Base-by-base conservation (phyloP, 2,797 vertebrate species). In the Gobio occitaniae region DNA sequence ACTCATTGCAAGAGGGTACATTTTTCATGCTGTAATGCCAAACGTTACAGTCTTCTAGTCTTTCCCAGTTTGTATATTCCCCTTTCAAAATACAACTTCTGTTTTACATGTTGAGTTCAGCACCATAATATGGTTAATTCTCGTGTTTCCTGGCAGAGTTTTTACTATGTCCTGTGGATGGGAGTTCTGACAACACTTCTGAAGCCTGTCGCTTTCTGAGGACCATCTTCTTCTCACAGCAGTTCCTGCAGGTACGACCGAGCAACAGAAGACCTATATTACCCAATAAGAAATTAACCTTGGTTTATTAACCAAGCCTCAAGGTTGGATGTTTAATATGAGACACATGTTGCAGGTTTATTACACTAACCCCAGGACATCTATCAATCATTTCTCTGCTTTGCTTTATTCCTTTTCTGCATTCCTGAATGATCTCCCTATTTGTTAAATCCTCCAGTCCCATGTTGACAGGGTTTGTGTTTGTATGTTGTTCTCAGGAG, bases 1-100 rank as follows among this genome's bases (percentile, higher is more conserved):
- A 96, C 68, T 92, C 94, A 38, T 95, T 99, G 48, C 96, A 97
- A n/a, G 96, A 99, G 96, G 98, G 98, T 99, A 95, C 63, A n/a
- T 69, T 25, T 65, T 65, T 29, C 13, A 15, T 47, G 3, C 12
- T 12, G 2, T 47, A 36, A 16, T 16, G 13, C n/a, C 13, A 29
- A 86, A 32, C 19, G 17, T 78, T 65, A 15, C 54, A 54, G 2
- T 47, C 29, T 13, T 17, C 0, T 44, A 47, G 56, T 17, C 21
- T 36, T 17, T 6, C 13, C 15, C 17, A 15, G 50, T 69, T 21
- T 32, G 72, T 6, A 5, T 75, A n/a, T 78, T 84, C 48, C 50
- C 21, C 13, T 76, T n/a, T 17, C 38, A 48, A 77, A 87, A 79
- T 68, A 13, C 8, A 47, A 61, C 2, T 16, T 32, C 25, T 65